A percentile compares a stretch with the other conserved stretches of the same genome.
Evolutionary conservation across 2,113 vertebrate species (phyloP).

Genomic region (Xyrauchen texanus): DNA sequence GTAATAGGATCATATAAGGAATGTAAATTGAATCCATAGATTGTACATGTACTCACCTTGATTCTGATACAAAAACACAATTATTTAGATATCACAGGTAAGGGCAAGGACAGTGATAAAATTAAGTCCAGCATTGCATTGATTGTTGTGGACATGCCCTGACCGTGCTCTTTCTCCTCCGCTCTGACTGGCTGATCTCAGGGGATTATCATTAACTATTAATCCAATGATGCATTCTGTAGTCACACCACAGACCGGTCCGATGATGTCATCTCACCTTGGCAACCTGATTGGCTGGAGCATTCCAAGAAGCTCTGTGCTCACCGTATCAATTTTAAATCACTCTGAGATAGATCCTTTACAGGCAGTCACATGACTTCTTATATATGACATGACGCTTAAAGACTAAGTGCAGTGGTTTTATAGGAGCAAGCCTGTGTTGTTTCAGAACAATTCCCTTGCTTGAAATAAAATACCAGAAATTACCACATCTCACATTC

Average conservation of each 20-base stretch:
- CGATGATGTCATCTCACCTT: conserved; percentile 69
- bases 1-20: not conserved
- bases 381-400: conserved; percentile 33
- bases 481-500: not conserved
- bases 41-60: not conserved
- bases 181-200: conserved; percentile 55
- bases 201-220: conserved; percentile 55
- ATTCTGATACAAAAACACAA: not conserved
- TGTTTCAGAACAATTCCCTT: not conserved
- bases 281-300: conserved; percentile 56
- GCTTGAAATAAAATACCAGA: conserved; percentile 12
- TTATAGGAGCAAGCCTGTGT: conserved; percentile 5
- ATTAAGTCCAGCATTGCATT: not conserved
- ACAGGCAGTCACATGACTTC: conserved; percentile 52
- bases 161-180: conserved; percentile 49
- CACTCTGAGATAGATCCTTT: conserved; percentile 37
- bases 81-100: not conserved
- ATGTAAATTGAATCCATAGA: not conserved
- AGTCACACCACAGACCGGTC: conserved; percentile 65
- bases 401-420: conserved; percentile 7
- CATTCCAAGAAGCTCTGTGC: conserved; percentile 19
- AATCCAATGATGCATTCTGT: conserved; percentile 62
- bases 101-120: not conserved
- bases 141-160: conserved; percentile 8
- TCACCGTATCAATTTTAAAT: conserved; percentile 52